Base-by-base conservation (phyloP, 2,113 vertebrate genomes). In the Panthera leo region DNA sequence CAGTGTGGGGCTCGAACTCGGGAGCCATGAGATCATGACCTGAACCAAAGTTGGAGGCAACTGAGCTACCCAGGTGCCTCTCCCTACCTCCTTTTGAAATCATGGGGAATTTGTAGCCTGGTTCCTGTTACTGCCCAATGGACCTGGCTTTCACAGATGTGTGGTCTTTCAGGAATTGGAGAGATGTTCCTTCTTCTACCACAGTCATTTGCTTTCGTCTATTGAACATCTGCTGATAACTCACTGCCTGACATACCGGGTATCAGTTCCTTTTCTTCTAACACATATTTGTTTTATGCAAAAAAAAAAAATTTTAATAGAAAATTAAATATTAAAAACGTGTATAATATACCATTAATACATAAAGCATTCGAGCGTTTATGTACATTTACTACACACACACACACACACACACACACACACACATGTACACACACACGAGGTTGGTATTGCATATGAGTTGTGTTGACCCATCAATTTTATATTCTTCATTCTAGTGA, bases 131-230 rank as follows among this genome's bases (percentile, higher is more conserved):
- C 58, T 70, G n/a, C 9, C 85, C 34, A 45, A 0, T 78, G 65
- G 94, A 80, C 39, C 51, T 91, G 79, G 89, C 73, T 96, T 85
- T 95, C 31, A 27, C 91, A 29, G 87, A 84, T 82, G 51, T 51
- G 29, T 67, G 29, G 53, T 87, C 31, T 68, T 13, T 93, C 6
- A 58, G 65, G 13, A 86, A 71, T 83, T 85, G 15, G 48, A 89
- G 91, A 94, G 36, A 68, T 85, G 39, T 73, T 93, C 14, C 51
- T 94, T 94, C 18, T 84, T 61, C 29, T 58, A 16, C 29, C 29
- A 85, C n/a, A 93, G 11, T n/a, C 55, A 63, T 89, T 67, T 27
- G 45, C 67, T 97, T 55, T 55, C 84, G 63, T 73, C 65, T 91
- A n/a, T 67, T 70, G 75, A 65, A 79, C 12, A 79, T 13, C 12